phyloP scores from a whole-genome alignment of 1,140 invertebrate genomes.

The Cotesia glomerata region DNA sequence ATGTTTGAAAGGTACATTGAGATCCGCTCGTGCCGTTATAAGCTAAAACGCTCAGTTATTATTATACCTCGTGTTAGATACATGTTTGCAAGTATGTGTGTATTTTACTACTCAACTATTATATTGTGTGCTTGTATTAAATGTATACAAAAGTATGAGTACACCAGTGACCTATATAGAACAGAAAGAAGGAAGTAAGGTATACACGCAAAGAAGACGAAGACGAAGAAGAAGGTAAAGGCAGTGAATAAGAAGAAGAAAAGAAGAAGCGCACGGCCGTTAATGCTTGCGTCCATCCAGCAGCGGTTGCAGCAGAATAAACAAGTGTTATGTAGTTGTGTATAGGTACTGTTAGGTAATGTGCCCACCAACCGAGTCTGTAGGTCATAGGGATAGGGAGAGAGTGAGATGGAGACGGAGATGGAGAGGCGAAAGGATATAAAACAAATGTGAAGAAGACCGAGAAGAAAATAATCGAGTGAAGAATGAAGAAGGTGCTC shows the following conservation, averaged over 20 bases:
- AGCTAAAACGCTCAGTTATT: too few relatives aligned
- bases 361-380: conserved; percentile 46
- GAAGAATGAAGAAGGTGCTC: not conserved
- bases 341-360: conserved; percentile 58
- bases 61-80: not conserved
- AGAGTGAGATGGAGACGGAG: not conserved
- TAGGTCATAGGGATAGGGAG: conserved; percentile 50
- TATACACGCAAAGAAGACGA: conserved; percentile 1
- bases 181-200: not conserved
- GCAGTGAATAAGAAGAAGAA: too few relatives aligned
- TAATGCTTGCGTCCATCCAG: conserved; percentile 16
- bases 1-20: not conserved
- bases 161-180: conserved; percentile 24
- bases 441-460: not conserved
- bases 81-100: not conserved
- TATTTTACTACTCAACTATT: not conserved
- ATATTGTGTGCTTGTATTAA: not conserved
- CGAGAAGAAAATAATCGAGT: not conserved
- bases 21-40: too few relatives aligned
- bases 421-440: conserved; percentile 25
- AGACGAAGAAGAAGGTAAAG: too few relatives aligned
- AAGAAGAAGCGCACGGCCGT: not conserved
- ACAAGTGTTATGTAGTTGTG: conserved; percentile 23
- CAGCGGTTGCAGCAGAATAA: conserved; percentile 14
- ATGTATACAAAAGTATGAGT: conserved; percentile 17